Base-by-base conservation (phyloP, 2,797 vertebrate species). In the Borostomias antarcticus region DNA sequence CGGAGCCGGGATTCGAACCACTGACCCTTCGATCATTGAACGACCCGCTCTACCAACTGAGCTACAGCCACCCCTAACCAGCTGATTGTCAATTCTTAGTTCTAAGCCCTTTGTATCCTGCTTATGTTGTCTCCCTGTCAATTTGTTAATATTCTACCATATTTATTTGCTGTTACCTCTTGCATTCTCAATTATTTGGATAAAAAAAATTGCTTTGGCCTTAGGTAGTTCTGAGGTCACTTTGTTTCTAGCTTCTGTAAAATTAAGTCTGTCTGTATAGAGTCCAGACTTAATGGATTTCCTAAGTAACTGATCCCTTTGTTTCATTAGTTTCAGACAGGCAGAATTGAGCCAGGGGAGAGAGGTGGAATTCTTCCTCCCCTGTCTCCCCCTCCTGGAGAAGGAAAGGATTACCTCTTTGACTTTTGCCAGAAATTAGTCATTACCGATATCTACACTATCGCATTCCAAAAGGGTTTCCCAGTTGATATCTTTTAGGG, bases 121-220 rank as follows among this genome's bases (percentile, higher is more conserved):
- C 17, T 47, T 48, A n/a, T 5, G 13, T 10, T 19, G 5, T 32
- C 17, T 30, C 17, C 4, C 15, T 62, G 40, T 47, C 11, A 48
- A 23, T 50, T 3, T 64, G 5, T 64, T 64, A 7, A 64, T 25
- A 25, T 52, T 64, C 32, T 64, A 2, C 61, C 48, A 43, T 19
- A 68, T 60, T 19, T 23, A 10, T 58, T 58, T 58, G 21, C 28
- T 50, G 33, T 68, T 60, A 35, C 56, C 57, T n/a, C 43, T 68
- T 13, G 21, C 21, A 2, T 53, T 29, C 5, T 68, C 50, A 3
- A 53, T 68, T 23, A 62, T 13, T 26, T 37, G 35, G 28, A 61
- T 62, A 45, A 53, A 56, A 52, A 29, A 45, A 29, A 47, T 30
- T 3, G 50, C 66, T 43, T 45, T 54, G 19, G 51, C 51, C 37